Conservation (phyloP, 2,113 vertebrate species). For the Poicephalus meyeri region DNA sequence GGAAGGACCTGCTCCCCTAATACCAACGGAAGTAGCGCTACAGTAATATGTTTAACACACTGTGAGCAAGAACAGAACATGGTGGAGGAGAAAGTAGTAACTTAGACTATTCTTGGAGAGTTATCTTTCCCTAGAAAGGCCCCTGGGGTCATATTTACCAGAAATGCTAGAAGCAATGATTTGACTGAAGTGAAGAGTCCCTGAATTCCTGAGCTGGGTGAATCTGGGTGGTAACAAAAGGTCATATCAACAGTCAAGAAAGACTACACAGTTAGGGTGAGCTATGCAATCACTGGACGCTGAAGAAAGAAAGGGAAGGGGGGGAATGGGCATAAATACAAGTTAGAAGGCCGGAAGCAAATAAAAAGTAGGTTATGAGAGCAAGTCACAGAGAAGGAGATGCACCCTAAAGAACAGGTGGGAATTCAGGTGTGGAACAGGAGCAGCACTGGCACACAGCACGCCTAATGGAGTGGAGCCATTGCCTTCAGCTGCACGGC, state of each 20-base stretch:
- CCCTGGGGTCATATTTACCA: not conserved
- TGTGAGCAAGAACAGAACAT: not conserved
- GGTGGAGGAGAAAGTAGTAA: not conserved
- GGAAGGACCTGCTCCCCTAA: not conserved
- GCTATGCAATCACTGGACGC: not conserved
- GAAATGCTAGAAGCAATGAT: not conserved
- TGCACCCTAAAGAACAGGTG: not conserved
- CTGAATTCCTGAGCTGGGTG: not conserved
- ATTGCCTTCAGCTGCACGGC: not conserved
- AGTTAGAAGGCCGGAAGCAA: not conserved
- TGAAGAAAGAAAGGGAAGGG: not conserved
- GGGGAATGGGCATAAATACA: not conserved
- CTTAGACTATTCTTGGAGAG: not conserved
- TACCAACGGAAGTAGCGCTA: not conserved
- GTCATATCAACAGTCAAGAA: not conserved
- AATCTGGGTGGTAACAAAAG: not conserved
- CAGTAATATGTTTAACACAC: not conserved
- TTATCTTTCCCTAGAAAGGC: not conserved
- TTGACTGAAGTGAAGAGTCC: not conserved
- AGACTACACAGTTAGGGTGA: rapidly evolving
- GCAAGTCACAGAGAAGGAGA: not conserved
- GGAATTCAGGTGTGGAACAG: not conserved
- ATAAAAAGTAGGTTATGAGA: not conserved
- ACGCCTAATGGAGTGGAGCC: rapidly evolving
- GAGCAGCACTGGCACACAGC: not conserved